These are phyloP conservation scores for Ricordea florida DNA, from an alignment of 92 coral and sea anemone genomes.

Conservation along the genomic window DNA sequence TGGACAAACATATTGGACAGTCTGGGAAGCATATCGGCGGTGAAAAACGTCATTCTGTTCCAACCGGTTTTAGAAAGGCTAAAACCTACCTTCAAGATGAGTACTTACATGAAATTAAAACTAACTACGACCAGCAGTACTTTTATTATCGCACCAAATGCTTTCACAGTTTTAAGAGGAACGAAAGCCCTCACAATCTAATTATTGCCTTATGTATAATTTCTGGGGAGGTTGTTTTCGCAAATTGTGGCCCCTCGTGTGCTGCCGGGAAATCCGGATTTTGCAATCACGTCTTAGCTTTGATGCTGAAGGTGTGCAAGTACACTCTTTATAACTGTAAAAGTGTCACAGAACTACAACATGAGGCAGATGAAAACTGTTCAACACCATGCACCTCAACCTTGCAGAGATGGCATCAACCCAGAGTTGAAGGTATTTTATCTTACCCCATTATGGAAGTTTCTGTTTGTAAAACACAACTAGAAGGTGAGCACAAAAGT, in stretches of 20 bases:
- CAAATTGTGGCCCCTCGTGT: constrained; percentile 54
- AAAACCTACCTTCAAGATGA: constrained; percentile 54
- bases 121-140: constrained; percentile 32
- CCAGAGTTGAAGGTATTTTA: constrained; percentile 37
- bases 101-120: constrained; percentile 56
- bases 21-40: constrained; percentile 30
- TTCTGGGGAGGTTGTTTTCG: constrained; percentile 56
- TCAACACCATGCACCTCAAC: constrained; percentile 57
- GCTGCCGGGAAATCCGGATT: constrained; percentile 59
- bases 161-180: constrained; percentile 60
- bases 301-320: constrained; percentile 61
- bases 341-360: constrained; percentile 20
- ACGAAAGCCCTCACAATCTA: constrained; percentile 56
- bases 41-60: constrained; percentile 30
- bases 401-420: constrained; percentile 57
- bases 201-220: constrained; percentile 46
- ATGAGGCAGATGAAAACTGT: constrained; percentile 60
- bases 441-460: constrained; percentile 60
- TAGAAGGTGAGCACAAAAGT: constrained; percentile 40
- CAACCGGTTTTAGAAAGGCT: constrained; percentile 61
- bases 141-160: constrained; percentile 49
- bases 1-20: constrained; percentile 39
- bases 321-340: constrained; percentile 41
- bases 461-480: constrained; percentile 30
- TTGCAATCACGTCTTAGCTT: constrained; percentile 59